A percentile compares a stretch with the other conserved stretches of the same genome.
phyloP scores from a whole-genome alignment of 2,113 vertebrate genomes.

The Psittacara wagleri region DNA sequence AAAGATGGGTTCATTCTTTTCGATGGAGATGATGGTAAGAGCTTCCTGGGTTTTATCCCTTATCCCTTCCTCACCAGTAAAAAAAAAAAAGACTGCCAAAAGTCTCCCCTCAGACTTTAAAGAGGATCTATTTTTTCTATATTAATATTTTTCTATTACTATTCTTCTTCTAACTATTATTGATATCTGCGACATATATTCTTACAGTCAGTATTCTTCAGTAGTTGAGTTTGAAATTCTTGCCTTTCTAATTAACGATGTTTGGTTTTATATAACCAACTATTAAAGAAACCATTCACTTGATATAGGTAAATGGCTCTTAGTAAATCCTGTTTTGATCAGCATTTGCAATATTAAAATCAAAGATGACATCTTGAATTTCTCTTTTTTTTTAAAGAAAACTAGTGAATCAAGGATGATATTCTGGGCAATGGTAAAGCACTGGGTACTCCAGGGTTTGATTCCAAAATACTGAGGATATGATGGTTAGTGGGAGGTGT shows the following conservation, averaged over 20 bases:
- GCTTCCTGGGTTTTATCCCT: not conserved
- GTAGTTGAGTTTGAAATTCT: not conserved
- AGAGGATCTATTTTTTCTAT: not conserved
- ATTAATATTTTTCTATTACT: not conserved
- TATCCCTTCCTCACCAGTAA: rapidly evolving
- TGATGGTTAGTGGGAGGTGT: no score
- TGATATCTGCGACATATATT: not conserved
- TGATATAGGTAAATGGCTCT: not conserved
- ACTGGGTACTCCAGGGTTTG: not conserved
- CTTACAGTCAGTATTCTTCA: not conserved
- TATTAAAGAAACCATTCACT: not conserved
- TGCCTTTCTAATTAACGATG: not conserved
- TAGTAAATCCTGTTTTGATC: not conserved
- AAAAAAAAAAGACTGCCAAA: rapidly evolving
- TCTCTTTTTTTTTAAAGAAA: not conserved
- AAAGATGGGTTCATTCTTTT: not conserved
- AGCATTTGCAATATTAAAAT: not conserved
- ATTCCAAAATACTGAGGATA: not conserved
- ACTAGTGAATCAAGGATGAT: not conserved
- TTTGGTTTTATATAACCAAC: not conserved
- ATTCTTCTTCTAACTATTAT: not conserved
- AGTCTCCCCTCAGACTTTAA: not conserved
- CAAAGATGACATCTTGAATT: not conserved
- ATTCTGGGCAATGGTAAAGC: not conserved
- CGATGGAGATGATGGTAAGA: not conserved